Evolutionary conservation across 2,888 invertebrate species (phyloP).

Genomic region (Fabriciana adippe): DNA sequence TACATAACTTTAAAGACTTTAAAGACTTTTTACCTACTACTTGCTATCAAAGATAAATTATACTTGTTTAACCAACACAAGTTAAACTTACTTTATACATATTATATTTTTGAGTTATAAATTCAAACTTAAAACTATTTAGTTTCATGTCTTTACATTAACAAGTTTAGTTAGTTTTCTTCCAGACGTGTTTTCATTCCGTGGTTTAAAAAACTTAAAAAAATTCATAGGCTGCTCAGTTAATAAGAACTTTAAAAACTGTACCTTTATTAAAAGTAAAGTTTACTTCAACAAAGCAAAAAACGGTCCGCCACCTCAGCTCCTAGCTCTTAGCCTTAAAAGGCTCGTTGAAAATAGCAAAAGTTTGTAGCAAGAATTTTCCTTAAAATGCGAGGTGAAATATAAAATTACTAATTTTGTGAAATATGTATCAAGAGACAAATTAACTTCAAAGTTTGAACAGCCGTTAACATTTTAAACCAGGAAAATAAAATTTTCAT

Average conservation of each 20-base stretch:
- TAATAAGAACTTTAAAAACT: conserved; percentile 2
- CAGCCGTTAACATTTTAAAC: conserved; percentile 1
- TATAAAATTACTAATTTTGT: conserved; percentile 18
- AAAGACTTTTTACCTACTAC: too few species aligned
- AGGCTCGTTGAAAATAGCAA: conserved; percentile 20
- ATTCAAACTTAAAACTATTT: too few species aligned
- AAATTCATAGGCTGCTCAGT: not conserved
- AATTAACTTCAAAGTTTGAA: conserved; percentile 12
- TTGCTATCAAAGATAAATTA: too few species aligned
- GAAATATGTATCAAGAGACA: conserved; percentile 27
- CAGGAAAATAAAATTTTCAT: not conserved
- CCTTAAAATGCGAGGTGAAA: conserved; percentile 16
- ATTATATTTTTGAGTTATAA: too few species aligned
- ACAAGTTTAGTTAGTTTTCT: too few species aligned
- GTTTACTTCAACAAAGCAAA: conserved; percentile 13
- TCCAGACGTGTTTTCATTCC: too few species aligned
- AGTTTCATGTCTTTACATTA: too few species aligned
- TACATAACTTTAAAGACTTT: too few species aligned
- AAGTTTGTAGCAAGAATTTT: conserved; percentile 20
- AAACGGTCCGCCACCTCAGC: conserved; percentile 4
- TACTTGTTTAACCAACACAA: too few species aligned
- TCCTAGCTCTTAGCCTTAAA: conserved; percentile 16
- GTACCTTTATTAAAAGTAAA: conserved; percentile 7
- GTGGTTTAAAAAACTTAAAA: too few species aligned
- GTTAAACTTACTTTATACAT: too few species aligned